Evolutionary conservation across 2,888 invertebrate species (phyloP).

Genomic region (Calameuta pallipes): DNA sequence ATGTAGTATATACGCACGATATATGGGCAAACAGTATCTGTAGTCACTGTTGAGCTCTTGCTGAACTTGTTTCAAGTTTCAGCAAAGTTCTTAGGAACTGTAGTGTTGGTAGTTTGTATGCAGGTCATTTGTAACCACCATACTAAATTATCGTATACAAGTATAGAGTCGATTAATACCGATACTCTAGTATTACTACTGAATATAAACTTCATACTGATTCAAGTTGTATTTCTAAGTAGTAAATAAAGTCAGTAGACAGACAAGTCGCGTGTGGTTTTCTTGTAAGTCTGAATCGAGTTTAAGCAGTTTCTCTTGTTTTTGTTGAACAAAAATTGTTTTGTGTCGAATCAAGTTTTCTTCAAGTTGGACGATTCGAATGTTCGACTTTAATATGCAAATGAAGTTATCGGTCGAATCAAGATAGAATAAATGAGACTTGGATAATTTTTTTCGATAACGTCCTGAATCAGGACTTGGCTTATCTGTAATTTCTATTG

Average conservation of each 20-base stretch:
- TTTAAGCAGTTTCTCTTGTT: neutral
- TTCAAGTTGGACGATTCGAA: neutral
- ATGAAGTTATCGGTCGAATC: neutral
- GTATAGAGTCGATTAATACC: neutral
- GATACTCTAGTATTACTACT: neutral
- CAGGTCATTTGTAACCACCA: neutral
- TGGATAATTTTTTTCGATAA: neutral
- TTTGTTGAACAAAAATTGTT: neutral
- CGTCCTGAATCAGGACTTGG: neutral
- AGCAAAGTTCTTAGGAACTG: neutral
- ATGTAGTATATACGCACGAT: neutral
- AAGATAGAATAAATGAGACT: neutral
- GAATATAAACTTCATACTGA: neutral
- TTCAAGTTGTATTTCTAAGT: neutral
- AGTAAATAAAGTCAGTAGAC: too few species aligned
- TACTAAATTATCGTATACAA: neutral
- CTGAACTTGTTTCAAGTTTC: neutral
- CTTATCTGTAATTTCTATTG: neutral
- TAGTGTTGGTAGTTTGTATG: neutral
- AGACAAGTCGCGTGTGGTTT: too few species aligned
- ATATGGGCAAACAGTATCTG: neutral
- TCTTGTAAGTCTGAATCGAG: neutral
- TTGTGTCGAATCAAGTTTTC: neutral
- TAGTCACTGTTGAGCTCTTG: neutral
- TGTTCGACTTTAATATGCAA: neutral